phyloP scores from a whole-genome alignment of 53 echinoderm and acorn worm genomes.

The Stichopus horrens region DNA sequence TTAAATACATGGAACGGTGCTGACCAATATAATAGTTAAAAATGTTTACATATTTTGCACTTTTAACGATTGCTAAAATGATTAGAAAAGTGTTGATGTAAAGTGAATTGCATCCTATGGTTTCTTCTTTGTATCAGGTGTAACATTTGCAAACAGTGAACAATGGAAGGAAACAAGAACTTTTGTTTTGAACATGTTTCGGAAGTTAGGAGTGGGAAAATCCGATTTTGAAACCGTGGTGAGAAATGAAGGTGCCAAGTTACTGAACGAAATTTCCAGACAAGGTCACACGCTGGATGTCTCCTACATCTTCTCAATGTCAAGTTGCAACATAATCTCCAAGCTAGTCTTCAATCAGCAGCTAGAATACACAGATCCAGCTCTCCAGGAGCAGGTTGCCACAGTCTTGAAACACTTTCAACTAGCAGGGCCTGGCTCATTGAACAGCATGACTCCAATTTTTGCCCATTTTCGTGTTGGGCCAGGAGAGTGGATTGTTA shows the following conservation, averaged over 20 bases:
- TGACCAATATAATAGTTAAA: too few relatives aligned
- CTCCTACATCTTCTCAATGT: slow-evolving; percentile 43
- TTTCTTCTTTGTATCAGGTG: not conserved
- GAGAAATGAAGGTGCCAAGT: not conserved
- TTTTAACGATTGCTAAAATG: too few relatives aligned
- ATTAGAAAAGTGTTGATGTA: too few relatives aligned
- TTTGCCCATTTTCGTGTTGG: slow-evolving; percentile 15
- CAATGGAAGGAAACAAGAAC: slow-evolving; percentile 29
- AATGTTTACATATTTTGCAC: too few relatives aligned
- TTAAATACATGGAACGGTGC: too few relatives aligned
- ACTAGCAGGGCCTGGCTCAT: slow-evolving; percentile 32
- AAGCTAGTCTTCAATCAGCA: slow-evolving; percentile 39
- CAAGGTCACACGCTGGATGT: slow-evolving; percentile 12
- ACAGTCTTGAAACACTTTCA: slow-evolving; percentile 32
- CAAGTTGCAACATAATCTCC: slow-evolving; percentile 43
- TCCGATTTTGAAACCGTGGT: not conserved
- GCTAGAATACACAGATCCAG: slow-evolving; percentile 40
- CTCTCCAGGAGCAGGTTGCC: slow-evolving; percentile 17
- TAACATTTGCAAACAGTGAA: slow-evolving; percentile 28
- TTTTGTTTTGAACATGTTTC: slow-evolving; percentile 37
- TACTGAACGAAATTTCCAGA: slow-evolving; percentile 21
- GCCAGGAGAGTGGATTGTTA: slow-evolving; percentile 20
- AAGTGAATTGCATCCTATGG: too few relatives aligned
- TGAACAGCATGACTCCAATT: slow-evolving; percentile 19
- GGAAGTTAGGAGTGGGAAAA: slow-evolving; percentile 33